Base-by-base conservation (phyloP, 2,888 invertebrate genomes). In the Scelioninae gen. 2 region DNA sequence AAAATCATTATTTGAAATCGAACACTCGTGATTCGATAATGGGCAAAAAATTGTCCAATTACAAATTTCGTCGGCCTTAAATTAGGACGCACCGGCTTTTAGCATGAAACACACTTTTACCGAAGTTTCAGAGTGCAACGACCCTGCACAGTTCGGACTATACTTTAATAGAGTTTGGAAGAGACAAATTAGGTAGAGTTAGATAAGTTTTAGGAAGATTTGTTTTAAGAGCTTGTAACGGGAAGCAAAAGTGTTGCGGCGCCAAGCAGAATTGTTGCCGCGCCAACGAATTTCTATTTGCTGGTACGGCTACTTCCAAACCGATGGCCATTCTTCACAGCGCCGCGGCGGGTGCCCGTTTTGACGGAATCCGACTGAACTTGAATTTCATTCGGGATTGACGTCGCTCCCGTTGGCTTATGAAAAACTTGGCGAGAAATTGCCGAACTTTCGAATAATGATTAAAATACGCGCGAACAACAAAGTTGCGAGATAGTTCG, bases 181-280 rank as follows among this genome's bases (percentile, higher is more conserved):
- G 63, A 58, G 70, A 70, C 70, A 70, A 70, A 70, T 70, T 64
- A 70, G 57, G 50, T 33, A 48, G 57, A 70, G 50, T 70, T 64
- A 55, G 70, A 70, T 70, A 64, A 70, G 64, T 65, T 63, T 71
- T 64, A 50, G 45, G 22, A 45, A 65, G 65, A 71, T 64, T 65
- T 60, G 71, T 60, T 71, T 71, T 37, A 64, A 71, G 64, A 33
- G 37, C 60, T 25, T 37, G 63, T 57, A 55, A 63, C 52, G 31
- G 10, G 41, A 28, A 13, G 25, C 28, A 43, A 57, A 63, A 70
- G 48, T 43, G 48, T 50, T 48, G 16, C 58, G 16, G 41, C 37
- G 63, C 53, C 37, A 48, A 63, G 55, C 35, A 46, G 57, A 41
- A 63, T 63, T 70, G 35, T 57, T 63, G 50, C 22, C 57, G 50